Base-by-base conservation (phyloP, 2,888 invertebrate species). In the Polyommatus iphigenia region DNA sequence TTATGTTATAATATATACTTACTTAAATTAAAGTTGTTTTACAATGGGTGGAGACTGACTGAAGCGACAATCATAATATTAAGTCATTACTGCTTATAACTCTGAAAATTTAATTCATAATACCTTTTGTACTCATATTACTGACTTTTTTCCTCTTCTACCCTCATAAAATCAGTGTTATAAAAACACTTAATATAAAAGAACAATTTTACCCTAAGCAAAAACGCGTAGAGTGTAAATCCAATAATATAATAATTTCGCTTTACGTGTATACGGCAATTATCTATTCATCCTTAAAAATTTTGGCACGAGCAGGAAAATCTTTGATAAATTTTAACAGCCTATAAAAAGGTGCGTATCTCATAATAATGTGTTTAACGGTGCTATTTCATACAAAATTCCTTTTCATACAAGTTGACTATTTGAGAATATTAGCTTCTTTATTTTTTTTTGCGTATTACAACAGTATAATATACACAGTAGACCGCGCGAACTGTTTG, bases 301-400 rank as follows among this genome's bases (percentile, higher is more conserved):
- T 54, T 32, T 54, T 8, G 50, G 77, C 79, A 79, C 24, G 72
- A 77, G 36, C 77, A 71, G 78, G 77, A 78, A 78, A 79, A 79
- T 77, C 54, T 75, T 77, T 76, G 76, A 79, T 76, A 78, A 79
- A 78, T 59, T 67, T 79, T 79, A 76, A 75, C 79, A 81, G 72
- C 75, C 78, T 76, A 78, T 57, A 73, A 75, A 71, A 78, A 80
- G 77, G 79, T 57, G 78, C 75, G 78, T 79, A 78, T 62, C 79
- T 78, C 54, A 72, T 80, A 80, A 81, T 79, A 79, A 81, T 78
- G 79, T 80, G 79, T 79, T 79, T 78, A 77, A 79, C 78, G 79
- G 79, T 29, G 24, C 29, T 71, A 78, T 79, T 79, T 79, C 81
- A 80, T 81, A 78, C 72, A 79, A 79, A 81, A 81, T 81, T 80